These are phyloP conservation scores for Polietes domitor DNA, from an alignment of 2,888 invertebrate genomes.

Conservation along the genomic window DNA sequence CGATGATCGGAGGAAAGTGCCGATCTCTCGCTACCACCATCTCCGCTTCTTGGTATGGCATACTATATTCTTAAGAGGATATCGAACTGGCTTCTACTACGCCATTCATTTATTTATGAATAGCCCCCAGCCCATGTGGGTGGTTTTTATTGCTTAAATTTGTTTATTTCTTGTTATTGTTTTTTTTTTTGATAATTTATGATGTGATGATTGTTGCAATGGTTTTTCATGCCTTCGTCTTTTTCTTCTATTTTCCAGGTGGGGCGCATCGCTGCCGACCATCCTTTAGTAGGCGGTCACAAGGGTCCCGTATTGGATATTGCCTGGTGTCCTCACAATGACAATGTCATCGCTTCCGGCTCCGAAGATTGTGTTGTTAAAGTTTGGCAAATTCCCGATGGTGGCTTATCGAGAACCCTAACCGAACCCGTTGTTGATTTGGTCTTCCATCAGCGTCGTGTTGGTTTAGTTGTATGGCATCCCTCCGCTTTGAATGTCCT, in stretches of 20 bases:
- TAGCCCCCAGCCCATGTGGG: neutral
- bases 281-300: constrained; percentile 97
- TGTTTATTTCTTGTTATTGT: too few species aligned
- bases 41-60: neutral
- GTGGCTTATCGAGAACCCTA: constrained; percentile 92
- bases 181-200: constrained; percentile 1
- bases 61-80: neutral
- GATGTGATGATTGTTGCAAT: neutral
- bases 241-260: constrained; percentile 84
- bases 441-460: constrained; percentile 94
- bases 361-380: constrained; percentile 98
- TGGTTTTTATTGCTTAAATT: neutral
- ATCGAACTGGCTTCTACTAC: neutral
- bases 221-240: constrained; percentile 60
- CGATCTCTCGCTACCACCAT: neutral
- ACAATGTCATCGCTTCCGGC: constrained; percentile 98
- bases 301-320: constrained; percentile 98
- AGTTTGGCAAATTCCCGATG: constrained; percentile 97
- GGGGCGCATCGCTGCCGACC: constrained; percentile 95
- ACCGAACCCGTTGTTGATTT: constrained; percentile 97
- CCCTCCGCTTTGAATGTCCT: constrained; percentile 97
- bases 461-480: constrained; percentile 97
- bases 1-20: neutral
- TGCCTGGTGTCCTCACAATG: constrained; percentile 99
- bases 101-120: neutral